phyloP scores from a whole-genome alignment of 2,113 vertebrate genomes.

The Hippocampus comes region DNA sequence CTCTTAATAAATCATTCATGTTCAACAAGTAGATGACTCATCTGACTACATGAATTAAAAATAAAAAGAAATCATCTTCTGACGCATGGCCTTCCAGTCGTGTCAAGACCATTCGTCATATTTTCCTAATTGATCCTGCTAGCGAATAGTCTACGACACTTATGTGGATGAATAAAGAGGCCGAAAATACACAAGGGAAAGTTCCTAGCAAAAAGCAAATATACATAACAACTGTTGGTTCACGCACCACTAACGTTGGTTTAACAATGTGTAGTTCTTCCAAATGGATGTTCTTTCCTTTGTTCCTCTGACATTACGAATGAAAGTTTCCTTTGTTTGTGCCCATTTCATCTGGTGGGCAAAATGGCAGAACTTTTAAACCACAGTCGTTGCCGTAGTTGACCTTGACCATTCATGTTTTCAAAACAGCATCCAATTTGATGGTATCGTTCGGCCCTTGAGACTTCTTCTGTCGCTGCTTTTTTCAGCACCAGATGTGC shows the following conservation, averaged over 20 bases:
- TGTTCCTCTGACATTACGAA: background rate
- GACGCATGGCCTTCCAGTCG: background rate
- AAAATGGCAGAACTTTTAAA: background rate
- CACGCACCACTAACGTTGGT: background rate
- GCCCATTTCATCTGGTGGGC: background rate
- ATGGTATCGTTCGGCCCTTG: background rate
- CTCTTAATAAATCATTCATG: background rate
- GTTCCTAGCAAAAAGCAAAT: background rate
- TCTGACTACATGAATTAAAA: background rate
- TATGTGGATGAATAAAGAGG: background rate
- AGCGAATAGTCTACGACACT: background rate
- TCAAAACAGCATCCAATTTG: background rate
- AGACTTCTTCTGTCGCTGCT: background rate
- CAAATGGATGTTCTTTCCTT: too few species aligned
- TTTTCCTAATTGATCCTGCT: background rate
- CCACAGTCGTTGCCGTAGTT: background rate
- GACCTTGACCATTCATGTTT: background rate
- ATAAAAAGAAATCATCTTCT: background rate
- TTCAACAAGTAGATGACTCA: background rate
- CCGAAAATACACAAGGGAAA: background rate
- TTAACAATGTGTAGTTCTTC: background rate
- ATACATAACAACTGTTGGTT: background rate
- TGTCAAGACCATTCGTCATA: background rate
- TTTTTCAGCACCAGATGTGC: background rate
- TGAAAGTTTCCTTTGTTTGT: background rate